Conservation (phyloP, 2,113 vertebrate genomes). For the Xerus inauris region DNA sequence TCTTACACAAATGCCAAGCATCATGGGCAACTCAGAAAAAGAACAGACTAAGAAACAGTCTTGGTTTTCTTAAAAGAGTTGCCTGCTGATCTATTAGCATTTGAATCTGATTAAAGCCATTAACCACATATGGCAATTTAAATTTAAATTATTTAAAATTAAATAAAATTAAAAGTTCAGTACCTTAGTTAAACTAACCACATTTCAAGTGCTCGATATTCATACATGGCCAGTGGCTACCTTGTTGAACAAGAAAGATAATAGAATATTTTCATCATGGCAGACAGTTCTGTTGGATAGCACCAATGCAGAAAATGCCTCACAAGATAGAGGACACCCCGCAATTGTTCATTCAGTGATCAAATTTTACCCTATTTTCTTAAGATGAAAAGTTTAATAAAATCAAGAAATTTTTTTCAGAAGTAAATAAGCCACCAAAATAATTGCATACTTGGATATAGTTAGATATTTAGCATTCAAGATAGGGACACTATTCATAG, state of each 20-base stretch:
- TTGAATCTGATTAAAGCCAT: background rate
- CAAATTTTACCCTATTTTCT: background rate
- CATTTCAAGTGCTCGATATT: background rate
- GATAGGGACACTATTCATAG: background rate
- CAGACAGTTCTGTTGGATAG: background rate
- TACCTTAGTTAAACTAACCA: conserved; percentile 27
- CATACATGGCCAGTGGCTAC: background rate
- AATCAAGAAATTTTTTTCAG: conserved; percentile 13
- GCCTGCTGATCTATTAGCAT: background rate
- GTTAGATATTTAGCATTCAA: background rate
- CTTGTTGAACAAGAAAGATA: background rate
- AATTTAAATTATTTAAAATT: conserved; percentile 28
- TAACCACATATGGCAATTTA: background rate
- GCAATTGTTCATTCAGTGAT: background rate
- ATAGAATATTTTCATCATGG: background rate
- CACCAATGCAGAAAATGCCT: background rate
- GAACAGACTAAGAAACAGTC: background rate
- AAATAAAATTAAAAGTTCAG: conserved; percentile 2
- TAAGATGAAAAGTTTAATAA: background rate
- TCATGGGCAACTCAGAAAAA: background rate
- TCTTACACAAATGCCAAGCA: background rate
- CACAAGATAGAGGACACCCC: background rate
- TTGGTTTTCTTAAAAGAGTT: background rate
- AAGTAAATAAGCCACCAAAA: background rate
- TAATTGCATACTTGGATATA: background rate